Conservation (phyloP, 1,140 invertebrate species). For the Diachasmimorpha longicaudata region DNA sequence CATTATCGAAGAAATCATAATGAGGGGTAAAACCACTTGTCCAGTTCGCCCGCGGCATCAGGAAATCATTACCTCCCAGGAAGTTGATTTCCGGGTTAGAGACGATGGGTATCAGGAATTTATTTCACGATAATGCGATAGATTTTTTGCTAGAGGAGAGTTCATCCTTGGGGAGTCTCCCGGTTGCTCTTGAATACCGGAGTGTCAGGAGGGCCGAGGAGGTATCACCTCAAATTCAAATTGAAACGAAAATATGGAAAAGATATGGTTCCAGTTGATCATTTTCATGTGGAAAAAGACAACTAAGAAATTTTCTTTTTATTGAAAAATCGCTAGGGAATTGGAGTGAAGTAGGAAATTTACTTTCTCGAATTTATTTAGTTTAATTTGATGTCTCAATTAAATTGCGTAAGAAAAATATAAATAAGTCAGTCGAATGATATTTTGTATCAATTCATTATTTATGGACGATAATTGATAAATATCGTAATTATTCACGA, state of each 20-base stretch:
- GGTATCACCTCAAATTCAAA: slow-evolving; percentile 15
- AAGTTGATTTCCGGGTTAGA: slow-evolving; percentile 30
- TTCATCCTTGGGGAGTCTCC: slow-evolving; percentile 49
- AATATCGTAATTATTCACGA: too few relatives aligned
- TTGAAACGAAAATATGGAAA: background rate
- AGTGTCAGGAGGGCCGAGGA: slow-evolving; percentile 36
- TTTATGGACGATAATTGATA: too few relatives aligned
- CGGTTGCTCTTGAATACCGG: slow-evolving; percentile 46
- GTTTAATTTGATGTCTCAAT: too few relatives aligned
- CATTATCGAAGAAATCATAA: background rate
- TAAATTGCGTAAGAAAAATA: too few relatives aligned
- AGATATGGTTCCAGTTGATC: background rate
- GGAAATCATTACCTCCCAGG: slow-evolving; percentile 41
- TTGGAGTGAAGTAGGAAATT: too few relatives aligned
- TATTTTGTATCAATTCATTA: too few relatives aligned
- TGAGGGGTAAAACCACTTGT: background rate
- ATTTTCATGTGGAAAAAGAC: background rate
- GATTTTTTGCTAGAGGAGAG: slow-evolving; percentile 12
- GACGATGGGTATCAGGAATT: slow-evolving; percentile 30
- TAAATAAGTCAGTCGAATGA: too few relatives aligned
- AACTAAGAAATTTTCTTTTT: background rate
- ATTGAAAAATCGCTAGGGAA: background rate
- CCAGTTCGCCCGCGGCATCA: slow-evolving; percentile 36
- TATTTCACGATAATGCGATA: slow-evolving; percentile 17
- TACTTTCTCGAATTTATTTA: too few relatives aligned